A percentile compares a stretch with the other conserved stretches of the same genome.
Evolutionary conservation across 2,797 vertebrate genomes (phyloP).

Genomic region (Phrynocephalus vlangalii): DNA sequence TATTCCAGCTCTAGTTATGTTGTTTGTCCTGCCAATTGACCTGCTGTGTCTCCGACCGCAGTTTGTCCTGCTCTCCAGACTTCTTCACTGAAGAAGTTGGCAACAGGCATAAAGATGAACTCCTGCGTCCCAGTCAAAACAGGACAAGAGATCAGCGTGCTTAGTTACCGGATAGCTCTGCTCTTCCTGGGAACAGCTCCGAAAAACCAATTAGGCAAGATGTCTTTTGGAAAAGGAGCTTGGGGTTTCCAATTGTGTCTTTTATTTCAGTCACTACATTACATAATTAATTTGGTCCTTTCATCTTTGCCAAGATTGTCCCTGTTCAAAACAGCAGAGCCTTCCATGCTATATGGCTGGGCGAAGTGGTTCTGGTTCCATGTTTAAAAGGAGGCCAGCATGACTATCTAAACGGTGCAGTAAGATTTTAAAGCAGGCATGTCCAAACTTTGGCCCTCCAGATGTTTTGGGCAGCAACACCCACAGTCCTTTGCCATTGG

Average conservation of each 20-base stretch:
- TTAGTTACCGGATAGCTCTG: background rate
- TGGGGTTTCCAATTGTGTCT: background rate
- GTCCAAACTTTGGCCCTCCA: no score
- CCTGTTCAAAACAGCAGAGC: background rate
- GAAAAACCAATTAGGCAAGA: conserved; percentile 5
- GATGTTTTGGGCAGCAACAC: no score
- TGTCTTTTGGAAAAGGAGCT: background rate
- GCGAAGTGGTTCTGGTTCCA: background rate
- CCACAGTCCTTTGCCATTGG: no score
- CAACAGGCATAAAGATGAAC: background rate
- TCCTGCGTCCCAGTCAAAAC: background rate
- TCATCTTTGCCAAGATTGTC: background rate
- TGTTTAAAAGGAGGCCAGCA: background rate
- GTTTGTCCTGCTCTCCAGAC: conserved; percentile 14
- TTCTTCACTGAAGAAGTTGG: background rate
- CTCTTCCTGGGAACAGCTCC: background rate
- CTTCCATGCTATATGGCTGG: background rate
- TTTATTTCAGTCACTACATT: background rate
- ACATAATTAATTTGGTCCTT: background rate
- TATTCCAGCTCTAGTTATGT: conserved; percentile 29
- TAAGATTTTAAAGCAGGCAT: background rate
- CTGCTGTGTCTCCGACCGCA: conserved; percentile 45
- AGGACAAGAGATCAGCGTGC: background rate
- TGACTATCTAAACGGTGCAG: background rate
- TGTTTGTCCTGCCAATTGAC: conserved; percentile 48